Evolutionary conservation across 2,113 vertebrate genomes (phyloP).

Genomic region (Nycticryphes semicollaris): DNA sequence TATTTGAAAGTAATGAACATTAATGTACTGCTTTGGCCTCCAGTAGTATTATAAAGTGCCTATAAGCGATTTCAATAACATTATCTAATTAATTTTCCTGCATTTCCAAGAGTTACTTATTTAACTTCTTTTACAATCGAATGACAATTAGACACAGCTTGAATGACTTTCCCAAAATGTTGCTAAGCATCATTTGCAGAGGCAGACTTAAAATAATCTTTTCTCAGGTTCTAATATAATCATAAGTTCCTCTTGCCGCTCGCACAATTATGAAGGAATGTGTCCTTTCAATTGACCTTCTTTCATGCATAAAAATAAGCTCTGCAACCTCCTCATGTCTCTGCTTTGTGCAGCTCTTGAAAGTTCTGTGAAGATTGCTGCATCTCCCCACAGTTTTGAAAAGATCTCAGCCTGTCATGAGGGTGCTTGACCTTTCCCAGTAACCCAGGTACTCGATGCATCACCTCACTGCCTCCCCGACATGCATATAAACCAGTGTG

Average conservation of each 20-base stretch:
- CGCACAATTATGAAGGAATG: neutral
- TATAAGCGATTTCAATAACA: neutral
- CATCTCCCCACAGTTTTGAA: neutral
- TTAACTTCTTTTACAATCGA: neutral
- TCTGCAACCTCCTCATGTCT: neutral
- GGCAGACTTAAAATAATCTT: neutral
- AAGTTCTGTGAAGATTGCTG: neutral
- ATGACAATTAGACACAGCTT: neutral
- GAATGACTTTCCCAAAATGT: neutral
- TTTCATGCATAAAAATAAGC: neutral
- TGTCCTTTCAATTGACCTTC: neutral
- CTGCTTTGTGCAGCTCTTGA: neutral
- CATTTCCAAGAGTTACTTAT: neutral
- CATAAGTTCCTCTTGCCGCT: neutral
- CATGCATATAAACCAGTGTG: slow-evolving; percentile 25
- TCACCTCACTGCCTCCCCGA: neutral
- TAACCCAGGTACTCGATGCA: neutral
- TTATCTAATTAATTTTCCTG: slow-evolving; percentile 34
- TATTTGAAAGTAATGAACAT: slow-evolving; percentile 22
- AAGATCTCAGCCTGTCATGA: neutral
- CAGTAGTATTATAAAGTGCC: neutral
- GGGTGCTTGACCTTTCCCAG: neutral
- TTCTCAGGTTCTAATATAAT: neutral
- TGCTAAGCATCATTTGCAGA: neutral
- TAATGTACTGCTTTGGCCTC: neutral